Percentiles rank a stretch among this genome's conserved stretches.
Conservation (phyloP, 2,113 vertebrate species). For the Mus musculus region GRCm39 chr7:28269001-28269500, state of each 20-base stretch:
- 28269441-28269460: not conserved
- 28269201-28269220: slow-evolving; percentile 65
- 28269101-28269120: not conserved
- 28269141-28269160: not conserved
- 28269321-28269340: not conserved
- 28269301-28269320: not conserved
- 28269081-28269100: not conserved
- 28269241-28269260: slow-evolving; percentile 26
- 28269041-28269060: not conserved
- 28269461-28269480: not conserved
- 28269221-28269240: slow-evolving; percentile 60
- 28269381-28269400: not conserved
- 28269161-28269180: not conserved
- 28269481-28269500: too few relatives aligned
- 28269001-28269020: not conserved
- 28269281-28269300: slow-evolving; percentile 75
- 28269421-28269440: not conserved
- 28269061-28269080: accelerated
- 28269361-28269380: not conserved
- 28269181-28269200: accelerated
- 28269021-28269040: too few relatives aligned
- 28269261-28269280: slow-evolving; percentile 31
- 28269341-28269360: not conserved
- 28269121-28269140: not conserved
- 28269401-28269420: not conserved